Conservation (phyloP, 2,797 vertebrate genomes). For the Sibirionetta formosa region DNA sequence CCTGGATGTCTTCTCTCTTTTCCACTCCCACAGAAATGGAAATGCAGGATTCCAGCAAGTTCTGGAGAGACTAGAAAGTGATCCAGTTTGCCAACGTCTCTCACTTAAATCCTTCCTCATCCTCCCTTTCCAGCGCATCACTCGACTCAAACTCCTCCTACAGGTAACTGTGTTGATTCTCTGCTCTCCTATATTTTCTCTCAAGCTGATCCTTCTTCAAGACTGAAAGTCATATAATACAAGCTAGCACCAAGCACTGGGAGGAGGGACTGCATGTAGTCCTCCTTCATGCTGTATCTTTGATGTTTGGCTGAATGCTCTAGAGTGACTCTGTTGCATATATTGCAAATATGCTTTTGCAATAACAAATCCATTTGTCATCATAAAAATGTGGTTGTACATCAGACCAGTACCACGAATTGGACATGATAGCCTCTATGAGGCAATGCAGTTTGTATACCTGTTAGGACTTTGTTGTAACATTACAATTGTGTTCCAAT, state of each 20-base stretch:
- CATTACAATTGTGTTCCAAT: neutral
- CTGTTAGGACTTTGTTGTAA: neutral
- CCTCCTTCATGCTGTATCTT: neutral
- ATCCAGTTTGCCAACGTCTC: conserved; percentile 92
- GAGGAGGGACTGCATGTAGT: neutral
- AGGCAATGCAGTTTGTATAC: neutral
- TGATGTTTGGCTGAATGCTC: neutral
- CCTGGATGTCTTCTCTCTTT: neutral
- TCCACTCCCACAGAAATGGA: conserved; percentile 82
- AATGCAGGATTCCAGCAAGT: conserved; percentile 90
- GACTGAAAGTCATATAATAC: neutral
- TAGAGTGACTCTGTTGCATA: neutral
- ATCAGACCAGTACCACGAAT: neutral
- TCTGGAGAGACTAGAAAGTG: conserved; percentile 92
- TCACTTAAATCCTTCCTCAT: conserved; percentile 98
- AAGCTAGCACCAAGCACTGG: neutral
- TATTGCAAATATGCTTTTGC: neutral
- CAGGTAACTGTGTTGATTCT: conserved; percentile 83
- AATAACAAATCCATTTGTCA: neutral
- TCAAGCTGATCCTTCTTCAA: neutral
- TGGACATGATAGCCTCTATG: neutral
- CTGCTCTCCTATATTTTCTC: neutral
- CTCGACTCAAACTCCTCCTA: conserved; percentile 94
- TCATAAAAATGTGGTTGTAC: neutral
- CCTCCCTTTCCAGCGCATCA: conserved; percentile 97